Evolutionary conservation across 2,113 vertebrate genomes (phyloP), one percentile per base, ranked within the genome.

Genomic region (Excalfactoria chinensis): DNA sequence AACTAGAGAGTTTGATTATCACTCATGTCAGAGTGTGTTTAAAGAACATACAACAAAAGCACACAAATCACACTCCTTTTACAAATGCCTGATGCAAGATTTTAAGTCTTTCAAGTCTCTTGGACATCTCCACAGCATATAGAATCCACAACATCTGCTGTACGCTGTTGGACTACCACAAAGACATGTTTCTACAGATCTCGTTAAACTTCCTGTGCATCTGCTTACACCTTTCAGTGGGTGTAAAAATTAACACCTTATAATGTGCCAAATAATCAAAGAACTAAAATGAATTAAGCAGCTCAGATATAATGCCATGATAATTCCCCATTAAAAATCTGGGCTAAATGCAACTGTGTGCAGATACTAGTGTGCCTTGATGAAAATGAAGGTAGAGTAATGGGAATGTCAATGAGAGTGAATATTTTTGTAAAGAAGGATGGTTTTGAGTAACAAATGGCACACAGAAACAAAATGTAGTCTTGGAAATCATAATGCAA

Each of bases 181-280:
- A 91, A 80, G 53, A 43, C 84, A 67, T 23, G 35, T 88, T 92
- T 93, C 79, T 62, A 85, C 64, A 56, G 48, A 89, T 84, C 25
- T 74, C 40, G 37, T 89, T 80, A 84, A 95, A 89, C 51, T 91
- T 94, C 71, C 67, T 20, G 20, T 62, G 64, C 92, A 89, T 89
- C 64, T 71, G 60, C 87, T 83, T 69, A 43, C 64, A 86, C 35
- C 20, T 88, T 75, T 64, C 84, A 83, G 13, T 14, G 4, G 87
- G 64, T 66, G 85, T 60, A 94, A 93, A 95, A 96, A 91, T 80
- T 91, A 83, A 86, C 93, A 53, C 87, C 67, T 89, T 20, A 18
- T 44, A 86, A 95, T n/a, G 46, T 88, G 89, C 78, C 91, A 94
- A 94, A 83, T 88, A 94, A 73, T 73, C 81, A 89, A 85, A 86